phyloP scores from a whole-genome alignment of 2,797 vertebrate genomes.

The Tragelaphus oryx region DNA sequence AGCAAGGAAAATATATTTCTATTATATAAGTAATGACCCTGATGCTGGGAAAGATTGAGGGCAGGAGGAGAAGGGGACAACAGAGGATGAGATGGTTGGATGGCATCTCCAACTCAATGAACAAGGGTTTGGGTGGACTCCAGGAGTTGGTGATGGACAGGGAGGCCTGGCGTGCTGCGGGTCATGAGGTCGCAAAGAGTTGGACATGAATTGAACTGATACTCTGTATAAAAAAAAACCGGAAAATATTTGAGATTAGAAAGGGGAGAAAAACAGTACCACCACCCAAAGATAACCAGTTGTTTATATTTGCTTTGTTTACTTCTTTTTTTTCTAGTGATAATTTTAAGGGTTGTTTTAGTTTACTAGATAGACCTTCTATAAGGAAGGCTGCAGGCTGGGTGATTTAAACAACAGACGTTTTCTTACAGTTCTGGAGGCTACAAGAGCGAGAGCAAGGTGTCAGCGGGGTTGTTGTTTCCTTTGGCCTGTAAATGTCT shows the following conservation, averaged over 20 bases:
- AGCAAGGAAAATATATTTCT: constrained; percentile 21
- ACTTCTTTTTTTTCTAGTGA: not conserved
- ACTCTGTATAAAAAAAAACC: not conserved
- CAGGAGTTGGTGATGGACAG: too few species aligned
- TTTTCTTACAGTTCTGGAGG: constrained; percentile 27
- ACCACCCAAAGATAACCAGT: not conserved
- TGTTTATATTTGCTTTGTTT: not conserved
- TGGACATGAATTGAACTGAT: not conserved
- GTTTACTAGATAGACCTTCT: not conserved
- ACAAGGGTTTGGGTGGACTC: too few species aligned
- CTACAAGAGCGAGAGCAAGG: not conserved
- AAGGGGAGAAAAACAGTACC: not conserved
- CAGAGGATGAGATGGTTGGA: too few species aligned
- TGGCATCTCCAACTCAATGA: too few species aligned
- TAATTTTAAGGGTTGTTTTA: not conserved
- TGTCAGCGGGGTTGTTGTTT: not conserved
- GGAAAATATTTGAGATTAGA: constrained; percentile 11
- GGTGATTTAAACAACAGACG: not conserved
- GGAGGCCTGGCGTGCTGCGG: too few species aligned
- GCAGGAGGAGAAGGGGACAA: too few species aligned
- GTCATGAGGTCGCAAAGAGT: too few species aligned
- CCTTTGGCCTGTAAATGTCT: not conserved
- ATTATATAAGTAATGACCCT: not conserved
- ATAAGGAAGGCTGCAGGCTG: not conserved
- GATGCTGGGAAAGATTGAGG: too few species aligned